phyloP scores from a whole-genome alignment of 2,888 invertebrate genomes.

The Notodonta ziczac region DNA sequence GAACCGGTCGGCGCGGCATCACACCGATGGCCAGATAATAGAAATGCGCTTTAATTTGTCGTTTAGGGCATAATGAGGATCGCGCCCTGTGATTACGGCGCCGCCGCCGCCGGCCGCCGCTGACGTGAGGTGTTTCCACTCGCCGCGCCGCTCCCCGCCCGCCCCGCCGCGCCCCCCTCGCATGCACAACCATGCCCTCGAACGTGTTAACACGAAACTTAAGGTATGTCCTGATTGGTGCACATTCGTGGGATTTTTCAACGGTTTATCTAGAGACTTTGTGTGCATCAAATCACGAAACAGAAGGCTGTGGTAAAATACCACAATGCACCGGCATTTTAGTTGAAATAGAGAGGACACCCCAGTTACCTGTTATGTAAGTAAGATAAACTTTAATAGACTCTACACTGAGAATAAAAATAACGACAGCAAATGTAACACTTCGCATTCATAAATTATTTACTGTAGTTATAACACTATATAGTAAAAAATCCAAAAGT shows the following conservation, averaged over 20 bases:
- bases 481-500: no score
- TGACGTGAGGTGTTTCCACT: conserved; percentile 80
- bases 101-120: conserved; percentile 81
- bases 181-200: conserved; percentile 52
- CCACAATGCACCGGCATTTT: no score
- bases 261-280: background rate
- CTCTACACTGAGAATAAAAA: no score
- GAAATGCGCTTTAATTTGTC: conserved; percentile 85
- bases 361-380: no score
- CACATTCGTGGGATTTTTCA: background rate
- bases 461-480: no score
- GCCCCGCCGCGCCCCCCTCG: conserved; percentile 24
- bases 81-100: conserved; percentile 84
- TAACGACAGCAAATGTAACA: no score
- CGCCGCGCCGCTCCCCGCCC: conserved; percentile 50
- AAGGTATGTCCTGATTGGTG: conserved; percentile 20
- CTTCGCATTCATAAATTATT: no score
- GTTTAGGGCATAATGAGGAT: conserved; percentile 83
- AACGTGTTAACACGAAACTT: conserved; percentile 54
- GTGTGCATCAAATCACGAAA: no score
- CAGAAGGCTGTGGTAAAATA: no score
- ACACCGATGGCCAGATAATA: conserved; percentile 80
- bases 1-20: conserved; percentile 70
- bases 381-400: no score
- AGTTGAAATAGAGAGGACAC: no score